Base-by-base conservation (phyloP, 37 sponge, comb jelly and placozoan genomes). In the Halisarca cf. caerulea region DNA sequence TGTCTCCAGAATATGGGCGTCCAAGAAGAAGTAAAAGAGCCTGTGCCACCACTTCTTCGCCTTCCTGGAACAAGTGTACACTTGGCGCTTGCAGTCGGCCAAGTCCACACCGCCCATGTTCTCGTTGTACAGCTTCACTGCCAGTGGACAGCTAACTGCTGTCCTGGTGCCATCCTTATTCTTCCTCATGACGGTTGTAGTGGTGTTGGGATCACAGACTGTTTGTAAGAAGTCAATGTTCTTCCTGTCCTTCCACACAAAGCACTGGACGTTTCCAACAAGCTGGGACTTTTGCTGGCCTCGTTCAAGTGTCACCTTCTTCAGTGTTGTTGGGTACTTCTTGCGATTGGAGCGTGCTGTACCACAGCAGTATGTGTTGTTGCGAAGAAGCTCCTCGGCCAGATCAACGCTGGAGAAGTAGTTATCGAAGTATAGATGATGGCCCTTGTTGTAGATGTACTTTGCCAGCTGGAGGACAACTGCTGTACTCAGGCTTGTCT, bases 81-180 rank as follows among this genome's bases (percentile, higher is more conserved):
- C 23, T 42, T 75, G 17, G 9, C 78, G 35, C 25, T n/a, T 28
- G 42, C 9, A 9, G 61, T 87, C 87, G 7, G 32, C 57, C 38
- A 8, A 23, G 42, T 86, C 86, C 11, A 86, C 86, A 40, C 87
- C 87, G 2, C 82, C 74, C 82, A 87, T 87, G 82, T 72, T 58
- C 58, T 70, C 66, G 21, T 81, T 69, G 61, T 81, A 87, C 5
- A 39, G 27, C 7, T 57, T 55, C 8, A 83, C 57, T 17, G 58
- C 42, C 28, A 2, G 0, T 2, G 86, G 86, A 17, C 57, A 55
- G 17, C 17, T 17, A 20, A 55, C 57, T 20, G 11, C 57, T 17
- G 17, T 17, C 17, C 57, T 55, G 17, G 57, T 55, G 57, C 57
- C 57, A 55, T 55, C 57, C 57, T 55, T 55, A 55, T 55, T 55